phyloP scores from a whole-genome alignment of 2,888 invertebrate species.

The Anorthoa munda region DNA sequence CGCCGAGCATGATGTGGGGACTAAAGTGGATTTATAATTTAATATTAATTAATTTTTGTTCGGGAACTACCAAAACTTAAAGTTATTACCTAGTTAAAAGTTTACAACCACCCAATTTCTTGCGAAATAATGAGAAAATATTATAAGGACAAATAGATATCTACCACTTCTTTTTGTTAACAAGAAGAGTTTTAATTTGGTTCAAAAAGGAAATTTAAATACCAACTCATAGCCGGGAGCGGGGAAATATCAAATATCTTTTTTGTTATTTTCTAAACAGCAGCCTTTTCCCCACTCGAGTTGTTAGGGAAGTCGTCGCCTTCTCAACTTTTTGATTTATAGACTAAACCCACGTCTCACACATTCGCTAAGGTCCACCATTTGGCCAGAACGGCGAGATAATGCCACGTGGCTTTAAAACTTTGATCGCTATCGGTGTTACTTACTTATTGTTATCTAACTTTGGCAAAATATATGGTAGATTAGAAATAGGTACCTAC shows the following conservation, averaged over 20 bases:
- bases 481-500: neutral
- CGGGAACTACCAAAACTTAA: conserved; percentile 23
- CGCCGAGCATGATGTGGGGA: conserved; percentile 45
- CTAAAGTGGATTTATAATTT: conserved; percentile 59
- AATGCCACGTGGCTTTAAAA: conserved; percentile 70
- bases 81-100: conserved; percentile 27
- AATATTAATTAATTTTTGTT: conserved; percentile 58
- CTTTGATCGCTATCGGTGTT: conserved; percentile 67
- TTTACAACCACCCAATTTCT: conserved; percentile 33
- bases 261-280: conserved; percentile 69
- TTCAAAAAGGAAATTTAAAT: conserved; percentile 52
- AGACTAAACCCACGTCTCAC: conserved; percentile 69
- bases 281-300: conserved; percentile 73
- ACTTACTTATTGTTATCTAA: conserved; percentile 46
- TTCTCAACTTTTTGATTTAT: conserved; percentile 82
- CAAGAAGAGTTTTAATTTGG: conserved; percentile 28
- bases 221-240: conserved; percentile 53
- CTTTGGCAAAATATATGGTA: conserved; percentile 28
- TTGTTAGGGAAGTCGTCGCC: conserved; percentile 74
- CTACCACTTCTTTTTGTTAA: conserved; percentile 13
- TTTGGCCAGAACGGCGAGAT: conserved; percentile 76
- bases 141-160: conserved; percentile 1
- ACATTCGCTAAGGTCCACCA: conserved; percentile 74
- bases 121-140: conserved; percentile 26
- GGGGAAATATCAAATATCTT: conserved; percentile 42